Evolutionary conservation across 1,140 invertebrate species (phyloP), one percentile per base, ranked within the genome.

Genomic region (Caenorhabditis inopinata): DNA sequence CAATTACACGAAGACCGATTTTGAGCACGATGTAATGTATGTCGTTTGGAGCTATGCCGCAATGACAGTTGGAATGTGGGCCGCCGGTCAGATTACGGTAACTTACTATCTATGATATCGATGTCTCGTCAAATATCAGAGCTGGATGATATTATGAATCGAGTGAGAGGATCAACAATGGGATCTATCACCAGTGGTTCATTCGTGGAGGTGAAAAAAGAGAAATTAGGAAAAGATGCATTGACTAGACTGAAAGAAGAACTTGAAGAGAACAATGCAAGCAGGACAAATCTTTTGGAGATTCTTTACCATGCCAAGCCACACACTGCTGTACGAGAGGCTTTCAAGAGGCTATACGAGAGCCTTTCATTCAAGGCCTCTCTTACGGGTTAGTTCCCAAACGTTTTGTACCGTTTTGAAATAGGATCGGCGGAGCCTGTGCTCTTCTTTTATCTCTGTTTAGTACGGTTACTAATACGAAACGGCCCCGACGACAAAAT

Each of bases 51-150:
- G 47, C 42, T 81, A 81, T 27, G 75, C 75, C 7, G 53, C 11
- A 23, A 76, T 81, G 53, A 25, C 80, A 3, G 53, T 81, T 21
- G 80, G 74, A 58, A 68, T 77, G 23, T 46, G 29, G 32, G 80
- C 80, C 25, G 80, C 79, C 21, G 47, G 76, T 7, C 58, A 68
- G 58, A 68, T 68, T 38, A 68, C 58, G 11, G 58, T 76, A 18
- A 32, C 84, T 1, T 85, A 85, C 49, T 90, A 89, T 88, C 83
- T 86, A 76, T 82, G 2, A 32, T 38, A 42, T 51, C 7, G 25
- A 9, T 79, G n/a, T 74, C 68, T 21, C 78, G 73, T 14, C 51
- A 79, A 51, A 45, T 45, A 18, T 79, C 78, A 1, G 58, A 38
- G 14, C 9, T 68, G 32, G 58, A 68, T 21, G 58, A 68, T 38